Evolutionary conservation across 1,140 invertebrate species (phyloP).

Genomic region (Periplaneta americana): DNA sequence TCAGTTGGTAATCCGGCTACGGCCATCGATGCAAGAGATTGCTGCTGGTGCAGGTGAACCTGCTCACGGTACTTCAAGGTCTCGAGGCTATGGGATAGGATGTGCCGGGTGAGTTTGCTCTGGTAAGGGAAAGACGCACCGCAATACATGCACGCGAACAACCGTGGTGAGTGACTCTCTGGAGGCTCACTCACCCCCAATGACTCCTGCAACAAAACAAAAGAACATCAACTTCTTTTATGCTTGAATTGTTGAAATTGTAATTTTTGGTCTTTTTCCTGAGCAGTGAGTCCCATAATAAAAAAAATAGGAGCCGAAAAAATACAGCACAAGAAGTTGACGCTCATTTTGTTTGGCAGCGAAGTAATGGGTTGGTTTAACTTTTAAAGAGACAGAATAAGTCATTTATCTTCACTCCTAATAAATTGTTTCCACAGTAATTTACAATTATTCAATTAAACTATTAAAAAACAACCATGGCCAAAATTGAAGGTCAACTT

Average conservation of each 20-base stretch:
- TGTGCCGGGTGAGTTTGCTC: slow-evolving; percentile 82
- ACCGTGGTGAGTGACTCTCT: slow-evolving; percentile 42
- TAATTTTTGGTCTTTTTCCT: slow-evolving; percentile 11
- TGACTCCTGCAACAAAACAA: slow-evolving; percentile 71
- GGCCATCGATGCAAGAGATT: slow-evolving; percentile 38
- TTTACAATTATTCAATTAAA: slow-evolving; percentile 4
- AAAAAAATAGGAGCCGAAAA: background rate
- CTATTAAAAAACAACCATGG: slow-evolving; percentile 62
- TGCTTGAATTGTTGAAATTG: slow-evolving; percentile 23
- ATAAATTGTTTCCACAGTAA: background rate
- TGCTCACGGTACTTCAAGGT: slow-evolving; percentile 76
- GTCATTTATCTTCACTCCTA: background rate
- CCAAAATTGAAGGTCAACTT: slow-evolving; percentile 88
- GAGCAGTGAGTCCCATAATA: slow-evolving; percentile 5
- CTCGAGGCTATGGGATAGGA: slow-evolving; percentile 79
- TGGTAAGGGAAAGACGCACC: slow-evolving; percentile 79
- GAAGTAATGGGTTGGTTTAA: slow-evolving; percentile 1
- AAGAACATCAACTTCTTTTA: slow-evolving; percentile 86
- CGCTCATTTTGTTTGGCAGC: slow-evolving; percentile 85
- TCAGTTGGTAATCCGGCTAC: slow-evolving; percentile 22
- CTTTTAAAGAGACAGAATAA: background rate
- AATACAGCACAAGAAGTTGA: slow-evolving; percentile 77
- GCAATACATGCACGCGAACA: slow-evolving; percentile 81
- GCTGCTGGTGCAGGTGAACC: slow-evolving; percentile 47
- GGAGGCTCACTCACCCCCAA: slow-evolving; percentile 44